Percentiles rank a stretch among this genome's conserved stretches.
phyloP scores from a whole-genome alignment of 2,797 vertebrate species.

The Phoxinus dragarum region DNA sequence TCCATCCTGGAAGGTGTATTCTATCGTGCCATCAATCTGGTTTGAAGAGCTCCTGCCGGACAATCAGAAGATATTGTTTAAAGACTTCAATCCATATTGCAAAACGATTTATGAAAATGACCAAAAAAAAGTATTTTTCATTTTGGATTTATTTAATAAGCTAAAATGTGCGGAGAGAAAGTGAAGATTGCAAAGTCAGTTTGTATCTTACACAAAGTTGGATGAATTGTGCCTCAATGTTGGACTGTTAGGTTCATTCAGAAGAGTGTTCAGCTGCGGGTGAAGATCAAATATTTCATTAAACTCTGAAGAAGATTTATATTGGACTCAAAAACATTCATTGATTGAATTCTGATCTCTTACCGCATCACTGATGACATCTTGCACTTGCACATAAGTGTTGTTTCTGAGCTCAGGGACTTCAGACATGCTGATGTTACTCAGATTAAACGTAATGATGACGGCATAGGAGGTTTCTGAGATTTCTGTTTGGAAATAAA shows the following conservation, averaged over 20 bases:
- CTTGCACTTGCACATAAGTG: not conserved
- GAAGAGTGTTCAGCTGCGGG: conserved; percentile 26
- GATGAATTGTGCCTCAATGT: not conserved
- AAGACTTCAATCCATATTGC: not conserved
- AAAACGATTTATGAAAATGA: too few species aligned
- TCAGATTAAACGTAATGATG: conserved; percentile 7
- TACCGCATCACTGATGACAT: not conserved
- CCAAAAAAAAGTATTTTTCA: too few species aligned
- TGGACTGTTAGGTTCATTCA: not conserved
- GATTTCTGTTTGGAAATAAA: conserved; percentile 4
- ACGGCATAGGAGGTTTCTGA: conserved; percentile 14
- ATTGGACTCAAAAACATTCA: fast-evolving
- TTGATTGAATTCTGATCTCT: not conserved
- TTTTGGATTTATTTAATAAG: not conserved
- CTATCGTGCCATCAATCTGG: not conserved
- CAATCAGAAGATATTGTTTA: not conserved
- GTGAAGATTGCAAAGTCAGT: not conserved
- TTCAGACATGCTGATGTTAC: conserved; percentile 39
- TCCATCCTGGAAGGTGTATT: conserved; percentile 18
- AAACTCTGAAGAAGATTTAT: not conserved
- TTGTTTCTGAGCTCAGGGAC: not conserved
- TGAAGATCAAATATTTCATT: not conserved
- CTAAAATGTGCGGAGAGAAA: too few species aligned
- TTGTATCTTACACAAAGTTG: not conserved
- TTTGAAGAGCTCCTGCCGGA: not conserved